Evolutionary conservation across 2,113 vertebrate species (phyloP), one percentile per base, ranked within the genome.

Genomic region (Tamias sibiricus): DNA sequence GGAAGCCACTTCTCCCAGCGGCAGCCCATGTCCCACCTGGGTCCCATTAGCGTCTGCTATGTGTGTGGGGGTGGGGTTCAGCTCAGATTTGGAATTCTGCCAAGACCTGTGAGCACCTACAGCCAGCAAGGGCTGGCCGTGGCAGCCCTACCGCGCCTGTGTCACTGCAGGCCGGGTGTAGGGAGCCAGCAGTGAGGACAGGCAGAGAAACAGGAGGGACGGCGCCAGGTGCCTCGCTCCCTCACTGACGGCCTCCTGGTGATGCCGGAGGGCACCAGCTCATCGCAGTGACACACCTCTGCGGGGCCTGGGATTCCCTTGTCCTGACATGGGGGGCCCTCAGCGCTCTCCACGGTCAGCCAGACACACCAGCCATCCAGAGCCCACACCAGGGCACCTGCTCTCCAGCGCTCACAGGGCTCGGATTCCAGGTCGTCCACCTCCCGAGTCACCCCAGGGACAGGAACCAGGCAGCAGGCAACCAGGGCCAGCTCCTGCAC

Each of bases 151-250:
- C 66, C 35, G 49, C 35, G 3, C 26, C 8, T 81, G 14, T 32
- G 0, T 4, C 8, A 49, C 10, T 72, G 24, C 30, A 8, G n/a
- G 37, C 32, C 69, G 2, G n/a, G 30, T 19, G 77, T 24, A 19
- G 28, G 49, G 37, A 72, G 35, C 52, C 44, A 35, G 20, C 28
- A 1, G 24, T 37, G 28, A 28, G 11, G 11, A 22, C 14, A 2
- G 52, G 20, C 1, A 8, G 11, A 35, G 49, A 2, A 13, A 4
- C 0, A 72, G 40, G 13, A 11, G 37, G 2, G 2, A 20, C 54
- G 6, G 7, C 54, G 22, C 54, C 54, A 57, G 52, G 20, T 24
- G 54, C 54, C n/a, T n/a, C n/a, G n/a, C n/a, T n/a, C n/a, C 20
- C 19, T 8, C 54, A 57, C 20, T 57, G 24, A 3, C 30, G 30